phyloP scores from a whole-genome alignment of 1,140 invertebrate species.

The Monochamus saltuarius region DNA sequence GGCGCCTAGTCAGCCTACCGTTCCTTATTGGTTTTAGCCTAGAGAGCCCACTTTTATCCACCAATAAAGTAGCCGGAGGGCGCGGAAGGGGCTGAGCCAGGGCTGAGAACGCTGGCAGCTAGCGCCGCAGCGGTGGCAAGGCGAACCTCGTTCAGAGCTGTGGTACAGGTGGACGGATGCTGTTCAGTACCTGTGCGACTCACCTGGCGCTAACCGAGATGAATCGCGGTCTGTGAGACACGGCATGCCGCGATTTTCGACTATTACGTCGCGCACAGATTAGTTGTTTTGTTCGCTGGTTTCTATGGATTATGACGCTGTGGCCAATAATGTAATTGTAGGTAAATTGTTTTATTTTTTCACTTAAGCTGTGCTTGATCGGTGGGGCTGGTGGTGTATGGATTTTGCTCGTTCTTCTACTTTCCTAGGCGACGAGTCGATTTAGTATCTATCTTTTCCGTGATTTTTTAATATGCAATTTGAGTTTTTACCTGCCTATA shows the following conservation, averaged over 20 bases:
- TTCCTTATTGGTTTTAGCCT: not conserved
- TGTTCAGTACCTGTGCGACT: slow-evolving; percentile 24
- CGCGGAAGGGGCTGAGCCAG: not conserved
- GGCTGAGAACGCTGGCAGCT: slow-evolving; percentile 2
- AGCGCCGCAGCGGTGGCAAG: not conserved
- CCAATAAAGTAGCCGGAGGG: too few species aligned
- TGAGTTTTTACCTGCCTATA: too few species aligned
- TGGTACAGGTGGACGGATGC: slow-evolving; percentile 21
- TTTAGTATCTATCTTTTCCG: too few species aligned
- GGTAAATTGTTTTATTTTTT: slow-evolving; percentile 18
- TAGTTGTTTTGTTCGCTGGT: slow-evolving; percentile 19
- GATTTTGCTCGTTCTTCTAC: too few species aligned
- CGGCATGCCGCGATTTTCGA: slow-evolving; percentile 4
- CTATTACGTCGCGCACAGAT: slow-evolving; percentile 5
- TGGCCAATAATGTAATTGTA: slow-evolving; percentile 25
- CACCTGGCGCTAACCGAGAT: slow-evolving; percentile 11
- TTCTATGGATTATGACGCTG: slow-evolving; percentile 25
- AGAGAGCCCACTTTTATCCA: not conserved
- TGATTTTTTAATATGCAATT: too few species aligned
- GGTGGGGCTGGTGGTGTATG: too few species aligned
- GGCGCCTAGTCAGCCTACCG: not conserved
- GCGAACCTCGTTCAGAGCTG: not conserved
- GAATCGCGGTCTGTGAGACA: slow-evolving; percentile 9
- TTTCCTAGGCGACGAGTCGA: too few species aligned
- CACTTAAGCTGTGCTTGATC: too few species aligned